Conservation (phyloP, 2,888 invertebrate species). For the Abrostola triplasia region DNA sequence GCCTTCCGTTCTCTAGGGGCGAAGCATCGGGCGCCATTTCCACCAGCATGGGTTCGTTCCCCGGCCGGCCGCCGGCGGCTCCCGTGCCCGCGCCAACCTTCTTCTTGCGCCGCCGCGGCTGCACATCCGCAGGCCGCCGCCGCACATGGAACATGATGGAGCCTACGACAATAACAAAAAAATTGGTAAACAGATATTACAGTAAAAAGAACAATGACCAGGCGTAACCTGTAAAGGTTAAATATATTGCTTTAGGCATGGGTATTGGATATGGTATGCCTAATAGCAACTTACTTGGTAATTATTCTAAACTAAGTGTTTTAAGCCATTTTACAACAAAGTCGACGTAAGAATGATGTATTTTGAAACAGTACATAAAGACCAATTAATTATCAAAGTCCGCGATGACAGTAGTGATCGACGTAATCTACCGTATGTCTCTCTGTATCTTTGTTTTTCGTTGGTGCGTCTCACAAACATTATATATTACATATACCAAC, state of each 20-base stretch:
- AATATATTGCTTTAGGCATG: not conserved
- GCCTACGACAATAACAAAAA: constrained; percentile 87
- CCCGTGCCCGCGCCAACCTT: constrained; percentile 86
- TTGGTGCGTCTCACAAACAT: too few species aligned
- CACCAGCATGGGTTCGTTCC: constrained; percentile 90
- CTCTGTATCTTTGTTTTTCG: too few species aligned
- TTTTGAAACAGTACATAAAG: too few species aligned
- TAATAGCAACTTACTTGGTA: too few species aligned
- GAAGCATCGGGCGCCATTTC: constrained; percentile 94
- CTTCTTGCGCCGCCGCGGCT: constrained; percentile 96
- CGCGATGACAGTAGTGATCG: too few species aligned
- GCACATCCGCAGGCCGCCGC: constrained; percentile 96
- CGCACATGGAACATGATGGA: constrained; percentile 99
- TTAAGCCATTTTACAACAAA: too few species aligned
- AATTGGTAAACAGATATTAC: constrained; percentile 4
- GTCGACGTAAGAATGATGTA: too few species aligned
- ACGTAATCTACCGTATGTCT: too few species aligned
- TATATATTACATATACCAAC: too few species aligned
- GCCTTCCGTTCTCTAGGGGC: constrained; percentile 89
- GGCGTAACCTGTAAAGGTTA: not conserved
- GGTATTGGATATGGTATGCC: too few species aligned
- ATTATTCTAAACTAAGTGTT: too few species aligned
- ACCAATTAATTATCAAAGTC: too few species aligned
- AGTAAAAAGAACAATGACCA: not conserved
- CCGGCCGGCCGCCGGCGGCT: constrained; percentile 86